phyloP scores from a whole-genome alignment of 2,888 invertebrate species.

The Drosophila atripex region DNA sequence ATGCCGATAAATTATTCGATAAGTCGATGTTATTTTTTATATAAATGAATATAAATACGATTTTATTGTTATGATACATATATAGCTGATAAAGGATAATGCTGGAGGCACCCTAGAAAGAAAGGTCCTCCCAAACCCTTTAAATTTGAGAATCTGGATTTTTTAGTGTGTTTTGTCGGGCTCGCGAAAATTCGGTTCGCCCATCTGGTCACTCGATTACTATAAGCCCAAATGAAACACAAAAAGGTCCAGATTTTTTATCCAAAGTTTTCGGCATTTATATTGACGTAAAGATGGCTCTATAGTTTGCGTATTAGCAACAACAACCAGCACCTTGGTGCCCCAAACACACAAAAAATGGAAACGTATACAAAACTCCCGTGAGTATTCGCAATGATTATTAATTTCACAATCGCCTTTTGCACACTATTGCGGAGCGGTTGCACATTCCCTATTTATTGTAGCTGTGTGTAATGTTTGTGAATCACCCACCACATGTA shows the following conservation, averaged over 20 bases:
- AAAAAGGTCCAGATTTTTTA: slow-evolving; percentile 76
- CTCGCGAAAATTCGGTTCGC: no score
- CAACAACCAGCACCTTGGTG: slow-evolving; percentile 80
- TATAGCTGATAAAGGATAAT: no score
- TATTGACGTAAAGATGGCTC: slow-evolving; percentile 89
- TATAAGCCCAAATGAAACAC: slow-evolving; percentile 81
- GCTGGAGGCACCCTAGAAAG: no score
- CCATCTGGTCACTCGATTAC: slow-evolving; percentile 1
- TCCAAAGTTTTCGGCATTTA: slow-evolving; percentile 79
- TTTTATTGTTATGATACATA: no score
- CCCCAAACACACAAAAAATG: slow-evolving; percentile 77
- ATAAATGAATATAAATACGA: no score
- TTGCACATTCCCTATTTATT: slow-evolving; percentile 37
- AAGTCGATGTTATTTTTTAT: no score
- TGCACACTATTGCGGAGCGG: slow-evolving; percentile 6
- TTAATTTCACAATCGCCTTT: slow-evolving; percentile 54
- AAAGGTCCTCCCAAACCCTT: no score
- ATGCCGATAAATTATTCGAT: no score
- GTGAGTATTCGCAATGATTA: slow-evolving; percentile 65
- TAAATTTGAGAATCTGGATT: no score
- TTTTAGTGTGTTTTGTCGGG: no score
- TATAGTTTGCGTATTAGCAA: slow-evolving; percentile 86
- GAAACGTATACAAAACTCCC: slow-evolving; percentile 80
- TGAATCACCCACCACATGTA: slow-evolving; percentile 1
- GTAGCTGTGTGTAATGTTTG: slow-evolving; percentile 24